Percentiles rank a stretch among this genome's conserved stretches.
Conservation (phyloP, 1,140 invertebrate genomes). For the Sarcophaga bullata region DNA sequence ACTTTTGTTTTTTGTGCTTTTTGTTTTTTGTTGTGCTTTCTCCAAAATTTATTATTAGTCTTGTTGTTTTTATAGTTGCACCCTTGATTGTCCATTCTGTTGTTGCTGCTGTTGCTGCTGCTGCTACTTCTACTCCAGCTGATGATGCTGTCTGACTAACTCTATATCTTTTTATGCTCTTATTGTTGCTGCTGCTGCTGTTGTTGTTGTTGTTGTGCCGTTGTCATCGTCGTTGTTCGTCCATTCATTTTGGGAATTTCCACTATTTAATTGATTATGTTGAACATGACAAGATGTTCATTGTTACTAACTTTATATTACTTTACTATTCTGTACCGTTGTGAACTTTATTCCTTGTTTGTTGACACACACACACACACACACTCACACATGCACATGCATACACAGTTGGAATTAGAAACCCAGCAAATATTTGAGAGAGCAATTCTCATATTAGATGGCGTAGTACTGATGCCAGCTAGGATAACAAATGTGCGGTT, state of each 20-base stretch:
- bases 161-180: background rate
- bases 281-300: conserved; percentile 38
- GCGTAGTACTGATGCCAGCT: too few relatives aligned
- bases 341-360: too few relatives aligned
- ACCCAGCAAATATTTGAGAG: too few relatives aligned
- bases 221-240: background rate
- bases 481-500: too few relatives aligned
- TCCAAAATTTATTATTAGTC: too few relatives aligned
- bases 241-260: conserved; percentile 33
- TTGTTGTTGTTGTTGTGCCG: background rate
- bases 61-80: background rate
- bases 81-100: background rate
- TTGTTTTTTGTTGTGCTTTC: too few relatives aligned
- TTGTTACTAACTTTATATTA: background rate
- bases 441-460: too few relatives aligned
- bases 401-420: too few relatives aligned
- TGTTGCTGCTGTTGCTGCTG: background rate
- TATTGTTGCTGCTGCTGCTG: background rate
- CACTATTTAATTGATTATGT: conserved; percentile 40
- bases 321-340: too few relatives aligned
- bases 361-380: too few relatives aligned
- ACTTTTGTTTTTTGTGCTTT: too few relatives aligned
- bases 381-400: too few relatives aligned
- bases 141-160: background rate
- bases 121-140: background rate